Percentiles rank a stretch among this genome's conserved stretches.
These are phyloP conservation scores for Aporrectodea caliginosa DNA, from an alignment of 1,140 invertebrate species.

Conservation along the genomic window DNA sequence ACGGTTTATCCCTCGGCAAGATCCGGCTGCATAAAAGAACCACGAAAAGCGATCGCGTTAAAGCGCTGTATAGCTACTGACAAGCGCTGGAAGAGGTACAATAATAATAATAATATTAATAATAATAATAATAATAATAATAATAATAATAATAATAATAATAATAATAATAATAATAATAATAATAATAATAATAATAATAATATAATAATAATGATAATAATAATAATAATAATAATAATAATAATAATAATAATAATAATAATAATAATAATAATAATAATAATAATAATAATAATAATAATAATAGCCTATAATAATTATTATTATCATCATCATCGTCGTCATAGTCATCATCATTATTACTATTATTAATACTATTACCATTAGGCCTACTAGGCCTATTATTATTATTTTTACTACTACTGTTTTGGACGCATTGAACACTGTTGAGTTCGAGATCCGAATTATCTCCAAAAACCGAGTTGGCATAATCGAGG, in stretches of 20 bases:
- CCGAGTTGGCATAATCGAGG: too few relatives aligned
- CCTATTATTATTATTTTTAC: neutral
- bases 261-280: neutral
- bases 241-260: neutral
- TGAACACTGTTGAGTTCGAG: too few relatives aligned
- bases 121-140: too few relatives aligned
- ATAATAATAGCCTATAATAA: neutral
- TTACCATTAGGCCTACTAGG: neutral
- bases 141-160: too few relatives aligned
- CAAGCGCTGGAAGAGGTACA: too few relatives aligned
- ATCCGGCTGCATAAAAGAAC: too few relatives aligned
- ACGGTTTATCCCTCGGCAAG: too few relatives aligned
- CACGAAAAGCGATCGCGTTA: too few relatives aligned
- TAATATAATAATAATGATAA: neutral
- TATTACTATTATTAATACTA: neutral
- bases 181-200: slow-evolving; percentile 3
- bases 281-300: neutral
- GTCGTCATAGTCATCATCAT: neutral
- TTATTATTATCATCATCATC: neutral
- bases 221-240: neutral
- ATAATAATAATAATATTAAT: too few relatives aligned
- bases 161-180: too few relatives aligned
- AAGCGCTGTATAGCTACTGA: too few relatives aligned
- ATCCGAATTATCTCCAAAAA: too few relatives aligned
- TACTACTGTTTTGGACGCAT: neutral